phyloP scores from a whole-genome alignment of 2,888 invertebrate species.

The Biston stratarius region DNA sequence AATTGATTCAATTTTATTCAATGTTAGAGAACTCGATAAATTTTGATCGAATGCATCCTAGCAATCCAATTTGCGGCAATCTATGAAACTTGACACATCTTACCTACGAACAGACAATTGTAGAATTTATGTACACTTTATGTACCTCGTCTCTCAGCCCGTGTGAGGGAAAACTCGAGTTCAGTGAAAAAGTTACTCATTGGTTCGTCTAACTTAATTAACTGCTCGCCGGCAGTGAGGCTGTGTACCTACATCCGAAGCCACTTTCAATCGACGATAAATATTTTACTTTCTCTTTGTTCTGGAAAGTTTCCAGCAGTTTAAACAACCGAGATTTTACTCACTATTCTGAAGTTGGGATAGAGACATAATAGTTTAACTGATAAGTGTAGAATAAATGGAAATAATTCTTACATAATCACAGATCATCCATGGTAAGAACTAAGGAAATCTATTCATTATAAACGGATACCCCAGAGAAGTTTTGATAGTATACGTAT shows the following conservation, averaged over 20 bases:
- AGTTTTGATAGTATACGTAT: too few relatives aligned
- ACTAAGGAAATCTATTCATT: too few relatives aligned
- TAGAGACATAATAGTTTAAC: neutral
- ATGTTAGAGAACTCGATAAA: conserved; percentile 10
- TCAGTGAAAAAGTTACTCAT: conserved; percentile 46
- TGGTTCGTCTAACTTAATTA: conserved; percentile 45
- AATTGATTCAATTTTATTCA: conserved; percentile 14
- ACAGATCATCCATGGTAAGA: too few relatives aligned
- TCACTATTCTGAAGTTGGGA: neutral
- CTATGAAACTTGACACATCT: conserved; percentile 10
- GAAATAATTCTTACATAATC: neutral
- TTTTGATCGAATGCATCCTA: conserved; percentile 8
- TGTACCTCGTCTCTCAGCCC: conserved; percentile 1
- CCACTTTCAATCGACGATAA: conserved; percentile 42
- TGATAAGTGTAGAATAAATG: neutral
- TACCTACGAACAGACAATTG: conserved; percentile 3
- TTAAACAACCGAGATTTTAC: conserved; percentile 15
- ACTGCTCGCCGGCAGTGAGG: conserved; percentile 36
- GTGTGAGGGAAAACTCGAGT: conserved; percentile 40
- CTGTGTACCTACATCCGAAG: conserved; percentile 29
- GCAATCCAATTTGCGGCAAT: conserved; percentile 20
- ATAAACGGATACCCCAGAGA: too few relatives aligned
- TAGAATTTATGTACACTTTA: conserved; percentile 2
- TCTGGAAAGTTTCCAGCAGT: conserved; percentile 17
- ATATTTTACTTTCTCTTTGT: conserved; percentile 34